Evolutionary conservation across 2,888 invertebrate genomes (phyloP), one percentile per base, ranked within the genome.

Genomic region (Epiblema foenella): DNA sequence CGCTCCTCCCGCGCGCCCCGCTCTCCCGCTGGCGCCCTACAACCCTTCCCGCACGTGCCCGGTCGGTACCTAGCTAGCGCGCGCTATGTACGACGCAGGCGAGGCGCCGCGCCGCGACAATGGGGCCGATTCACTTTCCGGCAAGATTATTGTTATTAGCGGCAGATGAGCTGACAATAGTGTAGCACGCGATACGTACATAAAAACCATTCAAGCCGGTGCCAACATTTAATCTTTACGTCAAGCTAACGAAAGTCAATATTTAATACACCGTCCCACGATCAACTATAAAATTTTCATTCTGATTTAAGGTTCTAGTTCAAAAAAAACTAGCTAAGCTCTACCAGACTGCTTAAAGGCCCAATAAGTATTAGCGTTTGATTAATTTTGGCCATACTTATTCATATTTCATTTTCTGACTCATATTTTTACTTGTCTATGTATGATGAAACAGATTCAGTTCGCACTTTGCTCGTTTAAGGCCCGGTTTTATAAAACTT

Each of bases 51-150:
- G 76, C 77, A 78, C 78, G 80, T 80, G 83, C 84, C 78, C 81
- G 74, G 11, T 17, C 75, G 77, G 73, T 75, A 72, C 77, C 67
- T 68, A 62, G 49, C 58, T 24, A 65, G 51, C 66, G 65, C 62
- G 54, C 39, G 62, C 76, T 79, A 78, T 76, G 73, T 72, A 76
- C 76, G 73, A 58, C 67, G 52, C 76, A 67, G 72, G 73, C 75
- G 79, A 81, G 80, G 49, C 80, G 63, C 58, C 69, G 73, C 75
- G 79, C 82, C 81, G 49, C 80, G 63, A 64, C 69, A 65, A 69
- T 65, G 33, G 58, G 29, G n/a, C 81, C 81, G 77, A 83, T 83
- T 83, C 84, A 81, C 83, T 85, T 84, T 83, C 79, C 78, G 39
- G 29, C 52, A 15, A 29, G 69, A 69, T 60, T 69, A 69, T 69